Base-by-base conservation (phyloP, 2,113 vertebrate genomes). In the Myocastor coypus region DNA sequence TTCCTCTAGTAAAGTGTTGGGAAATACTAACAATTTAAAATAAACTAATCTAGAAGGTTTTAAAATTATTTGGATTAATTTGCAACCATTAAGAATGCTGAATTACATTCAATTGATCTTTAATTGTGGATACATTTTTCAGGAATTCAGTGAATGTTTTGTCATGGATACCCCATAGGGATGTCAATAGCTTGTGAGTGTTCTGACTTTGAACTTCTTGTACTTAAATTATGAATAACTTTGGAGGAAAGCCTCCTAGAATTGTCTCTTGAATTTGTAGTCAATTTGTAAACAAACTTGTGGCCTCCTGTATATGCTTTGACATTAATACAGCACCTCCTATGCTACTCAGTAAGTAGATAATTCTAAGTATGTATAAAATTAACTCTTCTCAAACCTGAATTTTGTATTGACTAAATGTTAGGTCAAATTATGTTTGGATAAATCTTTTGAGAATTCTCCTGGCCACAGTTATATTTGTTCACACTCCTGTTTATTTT, bases 41-140 rank as follows among this genome's bases (percentile, higher is more conserved):
- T 83, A 75, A 83, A 73, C 75, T 61, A 55, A 92, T 95, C 16
- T 26, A 89, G 52, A 61, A 89, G 16, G 24, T 46, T 94, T 86
- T n/a, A 11, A 87, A 91, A 69, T 42, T 8, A 83, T 59, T 52
- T 89, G 26, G 64, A 66, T 80, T 32, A 30, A 30, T 94, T 66
- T 73, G 16, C 0, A 87, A 9, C 4, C 59, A 42, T n/a, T 57
- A 22, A 75, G 4, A 80, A 80, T 10, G 11, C 16, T 92, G 30
- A 3, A 55, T 2, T 83, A 61, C 40, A 78, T 93, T 40, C 40
- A 85, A 40, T 66, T 75, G 69, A 81, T 87, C n/a, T 30, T 92
- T 82, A 66, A 89, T 77, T 85, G 14, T 61, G 57, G 24, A 24
- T 24, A 0, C 22, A 19, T 3, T 46, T 82, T 89, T 42, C 57